Percentiles rank a stretch among this genome's conserved stretches.
These are phyloP conservation scores for Pelodytes ibericus DNA, from an alignment of 2,797 vertebrate genomes.

Conservation along the genomic window DNA sequence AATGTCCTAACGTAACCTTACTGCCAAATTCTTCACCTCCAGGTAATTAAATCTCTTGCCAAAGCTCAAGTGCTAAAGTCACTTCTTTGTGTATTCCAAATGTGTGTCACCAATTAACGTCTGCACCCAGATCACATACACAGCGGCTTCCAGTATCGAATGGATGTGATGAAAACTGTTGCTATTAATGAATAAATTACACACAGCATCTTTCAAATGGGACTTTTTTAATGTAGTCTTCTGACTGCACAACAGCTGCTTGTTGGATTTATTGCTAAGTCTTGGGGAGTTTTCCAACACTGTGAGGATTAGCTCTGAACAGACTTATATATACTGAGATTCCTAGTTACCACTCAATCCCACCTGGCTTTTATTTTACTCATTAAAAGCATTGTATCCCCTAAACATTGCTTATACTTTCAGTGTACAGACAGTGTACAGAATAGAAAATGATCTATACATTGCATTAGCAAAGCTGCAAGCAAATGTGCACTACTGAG, in stretches of 20 bases:
- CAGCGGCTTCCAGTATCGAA: neutral
- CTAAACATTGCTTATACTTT: no score
- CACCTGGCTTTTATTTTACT: no score
- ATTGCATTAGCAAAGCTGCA: no score
- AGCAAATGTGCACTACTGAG: no score
- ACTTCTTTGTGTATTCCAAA: no score
- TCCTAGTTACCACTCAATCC: neutral
- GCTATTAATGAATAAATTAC: conserved; percentile 23
- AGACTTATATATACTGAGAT: neutral
- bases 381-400: no score
- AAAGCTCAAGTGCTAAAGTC: no score
- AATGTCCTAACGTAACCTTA: no score
- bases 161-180: neutral
- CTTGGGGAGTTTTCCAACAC: neutral
- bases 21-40: no score
- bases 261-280: neutral
- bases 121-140: conserved; percentile 1
- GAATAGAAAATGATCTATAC: no score
- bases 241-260: neutral
- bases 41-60: no score
- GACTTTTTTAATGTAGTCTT: conserved; percentile 3
- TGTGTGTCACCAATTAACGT: neutral
- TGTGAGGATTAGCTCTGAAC: neutral
- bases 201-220: neutral
- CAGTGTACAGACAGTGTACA: no score